Evolutionary conservation across 2,797 vertebrate genomes (phyloP), one percentile per base, ranked within the genome.

Genomic region (Karalla daura): DNA sequence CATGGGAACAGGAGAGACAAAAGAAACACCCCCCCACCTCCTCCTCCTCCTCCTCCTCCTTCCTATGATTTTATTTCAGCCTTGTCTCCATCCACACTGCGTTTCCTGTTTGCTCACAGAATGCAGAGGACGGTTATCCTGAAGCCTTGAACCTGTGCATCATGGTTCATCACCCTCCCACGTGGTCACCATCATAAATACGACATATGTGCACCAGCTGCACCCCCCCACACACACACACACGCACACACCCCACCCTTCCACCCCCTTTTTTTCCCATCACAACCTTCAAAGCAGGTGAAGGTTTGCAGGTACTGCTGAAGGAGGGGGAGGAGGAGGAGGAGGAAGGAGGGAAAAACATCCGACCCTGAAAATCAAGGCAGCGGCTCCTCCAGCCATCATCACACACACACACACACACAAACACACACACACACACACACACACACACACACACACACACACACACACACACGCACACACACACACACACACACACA

Each of bases 1-100:
- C 50, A n/a, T 5, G 37, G 53, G 69, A 83, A 85, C 39, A 53
- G 44, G 7, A 41, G 24, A 52, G 56, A 88, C 76, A 85, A 83
- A 72, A 58, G 67, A 35, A 74, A 66, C 68, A n/a, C n/a, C n/a
- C n/a, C n/a, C n/a, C n/a, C n/a, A n/a, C n/a, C n/a, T n/a, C n/a
- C n/a, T n/a, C n/a, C n/a, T n/a, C n/a, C n/a, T n/a, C n/a, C n/a
- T n/a, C n/a, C n/a, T n/a, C n/a, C n/a, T n/a, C n/a, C n/a, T n/a
- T n/a, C n/a, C n/a, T 63, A 33, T 56, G 27, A 46, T 40, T 70
- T 81, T 63, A 72, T 74, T 63, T 52, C 64, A 71, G 67, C 65
- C 32, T 25, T 78, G 52, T 62, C 75, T 70, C 70, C 74, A 43
- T 73, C 74, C 49, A 73, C 20, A 36, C 52, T 63, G 65, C 58